A percentile compares a stretch with the other conserved stretches of the same genome.
These are phyloP conservation scores for Nesogale talazaci DNA, from an alignment of 2,113 vertebrate genomes.

Conservation along the genomic window DNA sequence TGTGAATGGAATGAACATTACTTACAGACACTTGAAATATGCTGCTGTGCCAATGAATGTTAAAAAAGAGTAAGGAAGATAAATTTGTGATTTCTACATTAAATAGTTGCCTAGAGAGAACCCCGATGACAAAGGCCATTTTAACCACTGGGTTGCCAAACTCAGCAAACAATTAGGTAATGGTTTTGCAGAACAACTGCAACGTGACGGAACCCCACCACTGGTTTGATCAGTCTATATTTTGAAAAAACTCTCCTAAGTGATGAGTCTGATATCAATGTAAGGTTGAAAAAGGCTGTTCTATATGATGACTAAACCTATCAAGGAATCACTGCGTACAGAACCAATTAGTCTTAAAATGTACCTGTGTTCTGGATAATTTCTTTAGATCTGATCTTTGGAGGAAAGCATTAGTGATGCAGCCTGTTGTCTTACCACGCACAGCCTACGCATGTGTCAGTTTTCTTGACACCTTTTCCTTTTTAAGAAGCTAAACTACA, in stretches of 20 bases:
- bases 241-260: not conserved
- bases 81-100: too few relatives aligned
- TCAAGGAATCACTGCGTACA: not conserved
- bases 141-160: too few relatives aligned
- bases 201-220: too few relatives aligned
- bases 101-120: too few relatives aligned
- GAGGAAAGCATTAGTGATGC: not conserved
- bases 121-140: too few relatives aligned
- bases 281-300: slow-evolving; percentile 3
- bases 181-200: too few relatives aligned
- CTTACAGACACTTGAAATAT: too few relatives aligned
- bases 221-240: not conserved
- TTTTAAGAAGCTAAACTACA: not conserved
- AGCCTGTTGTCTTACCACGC: not conserved
- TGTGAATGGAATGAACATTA: too few relatives aligned
- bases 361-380: not conserved
- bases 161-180: too few relatives aligned
- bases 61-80: too few relatives aligned
- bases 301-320: not conserved
- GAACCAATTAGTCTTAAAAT: not conserved
- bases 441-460: not conserved
- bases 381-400: not conserved
- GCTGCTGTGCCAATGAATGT: too few relatives aligned
- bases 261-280: not conserved
- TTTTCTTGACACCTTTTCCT: not conserved